A percentile compares a stretch with the other conserved stretches of the same genome.
These are phyloP conservation scores for Bolinopsis microptera DNA, from an alignment of 37 sponge, comb jelly and placozoan species.

Conservation along the genomic window DNA sequence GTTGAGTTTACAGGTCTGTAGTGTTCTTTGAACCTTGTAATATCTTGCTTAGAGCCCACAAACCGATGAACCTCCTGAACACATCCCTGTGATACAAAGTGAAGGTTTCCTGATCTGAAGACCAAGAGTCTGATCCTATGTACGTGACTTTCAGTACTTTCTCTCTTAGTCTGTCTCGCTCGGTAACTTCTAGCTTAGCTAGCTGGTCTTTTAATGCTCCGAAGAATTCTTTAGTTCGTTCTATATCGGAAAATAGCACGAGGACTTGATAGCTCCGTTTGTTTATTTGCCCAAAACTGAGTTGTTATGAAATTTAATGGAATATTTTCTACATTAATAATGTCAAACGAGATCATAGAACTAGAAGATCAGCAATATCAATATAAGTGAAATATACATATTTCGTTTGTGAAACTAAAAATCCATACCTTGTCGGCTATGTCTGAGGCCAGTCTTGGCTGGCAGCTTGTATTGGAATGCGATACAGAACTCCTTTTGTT, in stretches of 20 bases:
- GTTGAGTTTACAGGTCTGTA: neutral
- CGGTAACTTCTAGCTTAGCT: neutral
- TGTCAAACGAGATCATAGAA: no score
- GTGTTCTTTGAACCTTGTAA: no score
- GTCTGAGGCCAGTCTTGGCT: no score
- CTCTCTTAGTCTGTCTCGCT: neutral
- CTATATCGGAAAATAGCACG: constrained; percentile 32
- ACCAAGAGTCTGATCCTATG: constrained; percentile 58
- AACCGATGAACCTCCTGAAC: constrained; percentile 12
- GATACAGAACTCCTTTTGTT: neutral
- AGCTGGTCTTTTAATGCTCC: neutral
- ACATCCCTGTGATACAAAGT: neutral
- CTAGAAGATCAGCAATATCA: no score
- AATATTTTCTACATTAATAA: no score
- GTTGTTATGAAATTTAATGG: no score
- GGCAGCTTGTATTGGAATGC: neutral
- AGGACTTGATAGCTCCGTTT: no score
- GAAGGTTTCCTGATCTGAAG: constrained; percentile 12
- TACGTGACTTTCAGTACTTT: neutral
- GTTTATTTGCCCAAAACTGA: no score
- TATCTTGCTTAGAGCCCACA: no score
- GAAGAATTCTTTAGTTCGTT: neutral
- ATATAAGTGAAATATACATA: no score
- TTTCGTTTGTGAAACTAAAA: no score
- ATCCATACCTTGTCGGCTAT: no score